These are phyloP conservation scores for Psammodynastes pulverulentus DNA, from an alignment of 2,113 vertebrate species.

Conservation along the genomic window DNA sequence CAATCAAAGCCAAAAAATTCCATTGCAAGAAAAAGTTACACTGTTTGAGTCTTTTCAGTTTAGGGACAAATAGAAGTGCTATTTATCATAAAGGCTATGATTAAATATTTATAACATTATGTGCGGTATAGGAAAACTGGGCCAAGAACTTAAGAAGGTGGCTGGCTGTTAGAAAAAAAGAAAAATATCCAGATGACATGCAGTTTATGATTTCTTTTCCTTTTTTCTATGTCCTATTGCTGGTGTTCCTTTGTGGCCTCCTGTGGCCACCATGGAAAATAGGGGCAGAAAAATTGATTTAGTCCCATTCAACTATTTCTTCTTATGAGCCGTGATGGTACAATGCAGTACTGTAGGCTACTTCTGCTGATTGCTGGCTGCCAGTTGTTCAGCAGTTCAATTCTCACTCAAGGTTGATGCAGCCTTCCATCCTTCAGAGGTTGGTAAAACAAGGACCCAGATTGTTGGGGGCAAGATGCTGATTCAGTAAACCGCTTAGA, in stretches of 20 bases:
- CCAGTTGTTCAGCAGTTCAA: too few species aligned
- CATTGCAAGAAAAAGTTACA: background rate
- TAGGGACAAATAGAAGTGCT: background rate
- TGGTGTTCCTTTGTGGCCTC: background rate
- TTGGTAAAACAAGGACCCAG: too few species aligned
- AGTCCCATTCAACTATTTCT: background rate
- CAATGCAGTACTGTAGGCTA: background rate
- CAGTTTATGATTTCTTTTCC: background rate
- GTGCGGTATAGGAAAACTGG: background rate
- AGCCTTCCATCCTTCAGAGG: too few species aligned
- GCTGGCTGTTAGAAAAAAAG: background rate
- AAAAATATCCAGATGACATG: background rate
- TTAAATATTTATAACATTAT: background rate
- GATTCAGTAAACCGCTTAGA: too few species aligned
- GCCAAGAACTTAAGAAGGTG: background rate
- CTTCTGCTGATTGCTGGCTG: background rate
- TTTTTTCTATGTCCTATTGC: background rate
- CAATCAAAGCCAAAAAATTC: background rate
- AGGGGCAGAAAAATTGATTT: background rate
- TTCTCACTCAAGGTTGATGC: too few species aligned
- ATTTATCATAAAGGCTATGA: background rate
- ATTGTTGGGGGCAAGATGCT: too few species aligned
- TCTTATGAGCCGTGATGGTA: background rate
- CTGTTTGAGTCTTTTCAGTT: background rate
- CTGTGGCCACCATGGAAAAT: background rate